A percentile compares a stretch with the other conserved stretches of the same genome.
These are phyloP conservation scores for Spatulosminthurus flaviceps DNA, from an alignment of 2,888 invertebrate species.

Conservation along the genomic window DNA sequence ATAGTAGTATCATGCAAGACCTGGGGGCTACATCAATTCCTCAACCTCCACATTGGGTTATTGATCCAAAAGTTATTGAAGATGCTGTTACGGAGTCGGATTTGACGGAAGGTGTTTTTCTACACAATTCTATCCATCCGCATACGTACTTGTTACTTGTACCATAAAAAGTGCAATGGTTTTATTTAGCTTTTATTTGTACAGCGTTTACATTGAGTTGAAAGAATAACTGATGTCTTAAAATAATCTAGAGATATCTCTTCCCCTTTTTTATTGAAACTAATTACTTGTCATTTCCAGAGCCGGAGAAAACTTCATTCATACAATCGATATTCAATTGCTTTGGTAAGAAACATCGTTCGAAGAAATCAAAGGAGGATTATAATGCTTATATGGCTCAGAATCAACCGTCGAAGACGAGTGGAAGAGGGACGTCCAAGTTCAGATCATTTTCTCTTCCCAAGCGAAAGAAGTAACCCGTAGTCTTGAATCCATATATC, in stretches of 20 bases:
- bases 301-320: conserved; percentile 26
- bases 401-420: background rate
- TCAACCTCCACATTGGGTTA: conserved; percentile 30
- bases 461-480: conserved; percentile 3
- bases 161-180: too few relatives aligned
- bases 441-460: conserved; percentile 21
- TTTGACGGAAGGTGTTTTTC: conserved; percentile 1
- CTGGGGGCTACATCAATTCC: background rate
- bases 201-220: too few relatives aligned
- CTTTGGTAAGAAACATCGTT: conserved; percentile 36
- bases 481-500: too few relatives aligned
- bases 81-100: conserved; percentile 39
- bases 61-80: conserved; percentile 36
- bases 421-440: background rate
- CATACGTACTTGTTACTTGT: too few relatives aligned
- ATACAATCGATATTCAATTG: conserved; percentile 38
- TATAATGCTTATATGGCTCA: background rate
- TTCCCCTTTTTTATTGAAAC: background rate
- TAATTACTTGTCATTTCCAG: conserved; percentile 19
- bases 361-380: conserved; percentile 19
- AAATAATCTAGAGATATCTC: too few relatives aligned
- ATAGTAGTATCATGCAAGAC: background rate
- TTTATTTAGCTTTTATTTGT: too few relatives aligned
- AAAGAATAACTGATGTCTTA: background rate
- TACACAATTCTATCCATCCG: too few relatives aligned